Base-by-base conservation (phyloP, 2,888 invertebrate genomes). In the Sinopyrophorus schimmeli region DNA sequence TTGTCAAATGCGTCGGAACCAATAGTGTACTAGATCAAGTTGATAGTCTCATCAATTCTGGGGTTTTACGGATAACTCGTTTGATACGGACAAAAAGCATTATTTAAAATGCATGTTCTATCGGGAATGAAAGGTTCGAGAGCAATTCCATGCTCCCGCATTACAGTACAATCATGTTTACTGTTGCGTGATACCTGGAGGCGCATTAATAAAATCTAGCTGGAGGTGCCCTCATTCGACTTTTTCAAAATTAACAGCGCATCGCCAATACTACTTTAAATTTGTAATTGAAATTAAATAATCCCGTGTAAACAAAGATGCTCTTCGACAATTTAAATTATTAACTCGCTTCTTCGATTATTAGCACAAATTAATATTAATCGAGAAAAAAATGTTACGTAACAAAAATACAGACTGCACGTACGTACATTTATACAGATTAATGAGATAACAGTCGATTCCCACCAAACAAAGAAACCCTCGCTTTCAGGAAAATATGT, bases 11-110 rank as follows among this genome's bases (percentile, higher is more conserved):
- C 53, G 53, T 40, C 39, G 53, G 48, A 49, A 48, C 54, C 55
- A 52, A 56, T 56, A 55, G 54, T 56, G 56, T 41, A 56, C 56
- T 56, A 56, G 57, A 57, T 57, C 57, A 57, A 54, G 52, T 57
- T 57, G 57, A 57, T 55, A 53, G 57, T 53, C 52, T 53, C 52
- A 57, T 56, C 55, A 56, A 56, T 56, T 54, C 41, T 38, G 38
- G 44, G 54, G 47, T 56, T 54, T 56, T 56, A 52, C 52, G 54
- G 51, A 56, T 56, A 56, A 52, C 50, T 54, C 53, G 48, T 49
- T 48, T 56, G 47, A 55, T 56, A 41, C 51, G 47, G 46, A 47
- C 46, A 54, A 56, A 56, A 56, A 52, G 48, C 54, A 52, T 56
- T 56, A 56, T 56, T 56, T 56, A 54, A 56, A 56, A 56, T 54